Evolutionary conservation across 1,140 invertebrate species (phyloP).

Genomic region (Tetraneura akinire): DNA sequence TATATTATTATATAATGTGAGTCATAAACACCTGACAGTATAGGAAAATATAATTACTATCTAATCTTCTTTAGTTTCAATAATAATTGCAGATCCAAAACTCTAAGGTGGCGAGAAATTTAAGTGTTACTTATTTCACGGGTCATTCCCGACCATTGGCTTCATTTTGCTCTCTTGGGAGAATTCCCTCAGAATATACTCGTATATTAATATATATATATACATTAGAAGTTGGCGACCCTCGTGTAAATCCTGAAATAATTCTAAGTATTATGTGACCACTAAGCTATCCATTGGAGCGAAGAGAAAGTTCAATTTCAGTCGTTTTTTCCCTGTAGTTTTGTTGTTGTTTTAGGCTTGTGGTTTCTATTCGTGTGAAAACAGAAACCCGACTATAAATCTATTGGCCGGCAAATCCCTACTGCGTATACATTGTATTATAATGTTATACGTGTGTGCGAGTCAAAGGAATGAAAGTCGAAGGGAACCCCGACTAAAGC

Average conservation of each 20-base stretch:
- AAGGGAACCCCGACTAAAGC: slow-evolving; percentile 11
- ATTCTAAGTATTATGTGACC: slow-evolving; percentile 42
- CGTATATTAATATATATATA: not conserved
- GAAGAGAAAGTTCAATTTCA: slow-evolving; percentile 37
- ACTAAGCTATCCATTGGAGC: slow-evolving; percentile 20
- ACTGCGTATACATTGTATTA: not conserved
- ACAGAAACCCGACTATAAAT: slow-evolving; percentile 48
- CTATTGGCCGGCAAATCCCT: slow-evolving; percentile 49
- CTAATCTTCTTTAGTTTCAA: not conserved
- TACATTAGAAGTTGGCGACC: slow-evolving; percentile 25
- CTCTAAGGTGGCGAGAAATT: not conserved
- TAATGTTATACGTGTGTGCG: slow-evolving; percentile 13
- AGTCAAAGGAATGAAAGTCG: not conserved
- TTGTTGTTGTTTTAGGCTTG: slow-evolving; percentile 1
- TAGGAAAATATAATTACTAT: not conserved
- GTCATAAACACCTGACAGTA: slow-evolving; percentile 29
- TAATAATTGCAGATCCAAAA: not conserved
- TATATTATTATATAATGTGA: not conserved
- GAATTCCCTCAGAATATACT: not conserved
- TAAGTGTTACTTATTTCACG: slow-evolving; percentile 42
- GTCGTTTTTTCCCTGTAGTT: slow-evolving; percentile 32
- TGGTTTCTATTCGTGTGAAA: slow-evolving; percentile 16
- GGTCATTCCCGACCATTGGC: slow-evolving; percentile 41
- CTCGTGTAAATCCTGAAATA: slow-evolving; percentile 47
- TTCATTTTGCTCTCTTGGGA: slow-evolving; percentile 6